Evolutionary conservation across 2,888 invertebrate species (phyloP), one percentile per base, ranked within the genome.

Genomic region (Odontothrips loti): DNA sequence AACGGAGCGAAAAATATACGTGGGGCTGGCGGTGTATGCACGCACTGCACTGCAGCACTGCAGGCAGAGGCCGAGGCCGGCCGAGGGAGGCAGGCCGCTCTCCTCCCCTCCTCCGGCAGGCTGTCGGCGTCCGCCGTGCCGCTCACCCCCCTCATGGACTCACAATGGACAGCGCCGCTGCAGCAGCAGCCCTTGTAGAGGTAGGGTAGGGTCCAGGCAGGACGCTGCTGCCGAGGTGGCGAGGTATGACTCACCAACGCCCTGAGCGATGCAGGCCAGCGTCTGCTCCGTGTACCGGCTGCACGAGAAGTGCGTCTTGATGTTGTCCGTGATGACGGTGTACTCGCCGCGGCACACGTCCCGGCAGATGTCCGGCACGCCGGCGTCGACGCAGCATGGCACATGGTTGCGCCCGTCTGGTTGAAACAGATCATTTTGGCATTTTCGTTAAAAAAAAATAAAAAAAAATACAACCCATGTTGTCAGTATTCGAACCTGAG

Each of bases 271-370:
- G 85, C 95, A 95, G 81, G 95, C 93, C 63, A 95, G 86, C 0
- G 95, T 95, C 85, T 93, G 93, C 85, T 95, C 92, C 84, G 95
- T 95, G 85, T 95, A 94, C 0, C 94, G 91, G 0, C 95, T 93
- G 86, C 95, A 95, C 3, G 94, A 94, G 86, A 95, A 94, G 85
- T 95, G 94, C 0, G 95, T 94, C 87, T 93, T 93, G 82, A 95
- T 92, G 85, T 93, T 93, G 86, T 95, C 94, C 0, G 94, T 94
- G 83, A 95, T 95, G 0, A 94, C 92, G 0, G 94, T 94, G 87
- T 95, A 95, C 86, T 95, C 94, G 47, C 95, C 95, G 0, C 94
- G 89, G 86, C 95, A 95, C 83, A 95, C 94, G 84, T 95, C 95
- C 85, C 94, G 95, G 86, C 95, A 95, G 84, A 95, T 92, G 86